Base-by-base conservation (phyloP, 1,140 invertebrate species). In the Protaetia brevitarsis region DNA sequence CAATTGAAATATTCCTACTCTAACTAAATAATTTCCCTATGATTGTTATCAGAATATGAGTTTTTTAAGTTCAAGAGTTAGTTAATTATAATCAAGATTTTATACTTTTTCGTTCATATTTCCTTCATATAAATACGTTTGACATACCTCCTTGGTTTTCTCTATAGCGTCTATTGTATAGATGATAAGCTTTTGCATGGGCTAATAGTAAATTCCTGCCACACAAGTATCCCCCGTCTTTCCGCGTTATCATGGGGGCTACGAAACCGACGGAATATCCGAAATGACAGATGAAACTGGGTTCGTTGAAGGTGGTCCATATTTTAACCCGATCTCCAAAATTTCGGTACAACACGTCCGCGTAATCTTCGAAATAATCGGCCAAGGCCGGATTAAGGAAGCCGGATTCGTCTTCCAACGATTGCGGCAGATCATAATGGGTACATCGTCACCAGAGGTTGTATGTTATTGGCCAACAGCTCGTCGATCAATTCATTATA, bases 341-440 rank as follows among this genome's bases (percentile, higher is more conserved):
- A 45, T 59, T 61, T 58, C 61, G 7, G 27, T 71, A 73, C 27
- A 63, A 45, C 30, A 73, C 57, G 19, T 45, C 11, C 0, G 77
- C 78, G 59, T 77, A 79, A 7, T 77, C 74, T 36, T 64, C 71
- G 68, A 86, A 88, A 69, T 82, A 80, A 0, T 84, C 81, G 11
- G 81, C 81, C 31, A 87, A 80, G 27, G 81, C 66, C 0, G 82
- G 81, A 73, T 88, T 88, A 0, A 82, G 76, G 85, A 86, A 88
- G 1, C 86, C 87, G 1, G 87, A 87, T 7, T 86, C 68, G 56
- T 87, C 83, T 73, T 89, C 86, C 3, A 89, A 66, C 19, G 77
- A 76, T 66, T 86, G 82, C 0, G 88, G 89, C 36, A 88, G 75
- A 64, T 90, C 88, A 87, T 87, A 90, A 68, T 89, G 87, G 51